Evolutionary conservation across 2,888 invertebrate species (phyloP).

Genomic region (Campaea margaritaria): DNA sequence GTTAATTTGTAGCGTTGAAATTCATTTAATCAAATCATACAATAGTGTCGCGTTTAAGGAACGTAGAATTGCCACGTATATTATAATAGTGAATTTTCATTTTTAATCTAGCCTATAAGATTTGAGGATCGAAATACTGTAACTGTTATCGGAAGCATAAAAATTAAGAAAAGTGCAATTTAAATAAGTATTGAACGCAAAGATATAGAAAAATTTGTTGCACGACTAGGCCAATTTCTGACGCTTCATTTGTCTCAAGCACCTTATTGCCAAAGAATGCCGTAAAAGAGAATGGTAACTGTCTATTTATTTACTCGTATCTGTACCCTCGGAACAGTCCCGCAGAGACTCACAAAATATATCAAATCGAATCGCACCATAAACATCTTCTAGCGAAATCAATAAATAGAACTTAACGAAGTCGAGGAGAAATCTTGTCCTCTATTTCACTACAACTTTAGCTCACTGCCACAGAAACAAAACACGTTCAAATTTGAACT

Average conservation of each 20-base stretch:
- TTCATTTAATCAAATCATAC: no score
- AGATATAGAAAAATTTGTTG: not conserved
- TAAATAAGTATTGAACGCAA: not conserved
- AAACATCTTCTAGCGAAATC: slow-evolving; percentile 44
- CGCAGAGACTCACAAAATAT: slow-evolving; percentile 37
- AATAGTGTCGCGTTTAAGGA: no score
- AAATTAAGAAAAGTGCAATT: no score
- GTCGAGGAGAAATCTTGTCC: slow-evolving; percentile 43
- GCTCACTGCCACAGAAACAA: not conserved
- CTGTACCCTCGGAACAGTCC: slow-evolving; percentile 26
- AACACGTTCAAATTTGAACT: slow-evolving; percentile 18
- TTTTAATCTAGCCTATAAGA: no score
- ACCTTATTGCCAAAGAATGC: slow-evolving; percentile 10
- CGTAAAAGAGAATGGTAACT: slow-evolving; percentile 13
- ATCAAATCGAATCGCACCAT: slow-evolving; percentile 43
- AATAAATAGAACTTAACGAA: slow-evolving; percentile 47
- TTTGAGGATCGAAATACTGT: no score
- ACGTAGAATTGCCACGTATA: no score
- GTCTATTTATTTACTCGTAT: slow-evolving; percentile 31
- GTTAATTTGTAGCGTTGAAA: no score
- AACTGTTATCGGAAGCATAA: no score
- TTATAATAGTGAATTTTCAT: no score
- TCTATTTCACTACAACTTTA: slow-evolving; percentile 31
- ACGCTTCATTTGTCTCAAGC: not conserved
- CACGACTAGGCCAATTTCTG: no score